A percentile compares a stretch with the other conserved stretches of the same genome.
Conservation (phyloP, 64 coral and sea anemone species). For the Orbicella faveolata region DNA sequence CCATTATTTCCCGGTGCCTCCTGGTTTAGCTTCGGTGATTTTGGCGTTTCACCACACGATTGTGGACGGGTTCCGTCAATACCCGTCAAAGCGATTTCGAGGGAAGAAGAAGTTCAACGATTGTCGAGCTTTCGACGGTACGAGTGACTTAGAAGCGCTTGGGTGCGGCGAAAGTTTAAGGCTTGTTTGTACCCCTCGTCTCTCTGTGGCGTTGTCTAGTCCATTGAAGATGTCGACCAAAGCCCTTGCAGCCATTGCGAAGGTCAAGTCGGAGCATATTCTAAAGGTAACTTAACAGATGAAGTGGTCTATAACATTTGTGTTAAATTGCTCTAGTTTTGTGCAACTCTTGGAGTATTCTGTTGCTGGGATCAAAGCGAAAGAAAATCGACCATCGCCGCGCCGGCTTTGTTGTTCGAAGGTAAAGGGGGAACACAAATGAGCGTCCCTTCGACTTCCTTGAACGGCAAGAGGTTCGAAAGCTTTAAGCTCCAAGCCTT, state of each 20-base stretch:
- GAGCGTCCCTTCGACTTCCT: constrained; percentile 65
- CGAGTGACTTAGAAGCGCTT: constrained; percentile 61
- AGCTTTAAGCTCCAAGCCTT: constrained; percentile 34
- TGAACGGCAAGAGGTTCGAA: constrained; percentile 47
- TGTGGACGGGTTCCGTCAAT: constrained; percentile 21
- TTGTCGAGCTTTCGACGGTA: constrained; percentile 39
- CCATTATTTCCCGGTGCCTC: constrained; percentile 83
- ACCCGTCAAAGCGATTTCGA: constrained; percentile 12
- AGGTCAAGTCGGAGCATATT: constrained; percentile 90
- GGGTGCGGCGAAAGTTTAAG: constrained; percentile 93
- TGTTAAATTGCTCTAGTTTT: constrained; percentile 7
- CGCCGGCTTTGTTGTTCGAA: constrained; percentile 89
- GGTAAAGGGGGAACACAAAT: constrained; percentile 78
- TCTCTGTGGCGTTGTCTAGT: constrained; percentile 86
- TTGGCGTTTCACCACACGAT: constrained; percentile 39
- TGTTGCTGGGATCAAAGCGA: constrained; percentile 58
- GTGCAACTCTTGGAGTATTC: background rate
- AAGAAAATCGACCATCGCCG: constrained; percentile 77
- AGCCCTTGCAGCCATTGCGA: constrained; percentile 95
- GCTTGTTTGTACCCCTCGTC: constrained; percentile 93
- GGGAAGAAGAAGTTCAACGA: constrained; percentile 4
- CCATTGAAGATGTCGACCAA: constrained; percentile 77
- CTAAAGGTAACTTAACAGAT: constrained; percentile 79
- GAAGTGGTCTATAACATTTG: background rate
- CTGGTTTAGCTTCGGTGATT: constrained; percentile 61